Evolutionary conservation across 1,140 invertebrate genomes (phyloP).

Genomic region (Orchesella cincta): DNA sequence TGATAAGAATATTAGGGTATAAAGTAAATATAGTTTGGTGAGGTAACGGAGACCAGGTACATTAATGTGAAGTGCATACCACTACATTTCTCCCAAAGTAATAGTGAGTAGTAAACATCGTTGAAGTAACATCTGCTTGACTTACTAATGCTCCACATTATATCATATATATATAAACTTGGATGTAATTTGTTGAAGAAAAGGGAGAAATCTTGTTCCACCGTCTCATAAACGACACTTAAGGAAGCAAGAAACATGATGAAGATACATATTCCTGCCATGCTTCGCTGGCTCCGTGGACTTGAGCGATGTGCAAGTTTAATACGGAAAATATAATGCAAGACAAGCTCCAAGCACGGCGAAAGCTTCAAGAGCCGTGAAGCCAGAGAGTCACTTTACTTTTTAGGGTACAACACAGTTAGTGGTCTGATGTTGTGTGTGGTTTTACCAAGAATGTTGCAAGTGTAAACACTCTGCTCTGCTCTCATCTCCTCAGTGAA

Average conservation of each 20-base stretch:
- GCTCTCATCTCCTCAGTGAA: not conserved
- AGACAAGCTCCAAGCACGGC: not conserved
- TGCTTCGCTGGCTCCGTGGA: not conserved
- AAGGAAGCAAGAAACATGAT: slow-evolving; percentile 13
- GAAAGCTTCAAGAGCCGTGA: slow-evolving; percentile 2
- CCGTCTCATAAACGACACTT: slow-evolving; percentile 13
- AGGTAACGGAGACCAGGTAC: no score
- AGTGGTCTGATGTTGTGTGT: not conserved
- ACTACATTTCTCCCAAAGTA: no score
- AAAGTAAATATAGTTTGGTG: no score
- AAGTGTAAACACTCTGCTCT: slow-evolving; percentile 2
- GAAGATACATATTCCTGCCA: slow-evolving; percentile 1
- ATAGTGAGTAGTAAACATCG: no score
- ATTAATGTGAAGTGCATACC: no score
- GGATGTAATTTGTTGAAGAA: not conserved
- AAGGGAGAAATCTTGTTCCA: slow-evolving; percentile 17
- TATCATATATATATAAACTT: not conserved
- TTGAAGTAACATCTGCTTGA: no score
- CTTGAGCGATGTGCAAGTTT: not conserved
- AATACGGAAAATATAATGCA: not conserved
- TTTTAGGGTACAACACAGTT: not conserved
- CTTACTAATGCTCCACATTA: no score
- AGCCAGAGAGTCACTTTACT: slow-evolving; percentile 8
- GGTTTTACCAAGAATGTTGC: slow-evolving; percentile 2
- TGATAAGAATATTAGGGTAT: no score